phyloP scores from a whole-genome alignment of 2,797 vertebrate genomes.

The Pseudochromis fuscus region DNA sequence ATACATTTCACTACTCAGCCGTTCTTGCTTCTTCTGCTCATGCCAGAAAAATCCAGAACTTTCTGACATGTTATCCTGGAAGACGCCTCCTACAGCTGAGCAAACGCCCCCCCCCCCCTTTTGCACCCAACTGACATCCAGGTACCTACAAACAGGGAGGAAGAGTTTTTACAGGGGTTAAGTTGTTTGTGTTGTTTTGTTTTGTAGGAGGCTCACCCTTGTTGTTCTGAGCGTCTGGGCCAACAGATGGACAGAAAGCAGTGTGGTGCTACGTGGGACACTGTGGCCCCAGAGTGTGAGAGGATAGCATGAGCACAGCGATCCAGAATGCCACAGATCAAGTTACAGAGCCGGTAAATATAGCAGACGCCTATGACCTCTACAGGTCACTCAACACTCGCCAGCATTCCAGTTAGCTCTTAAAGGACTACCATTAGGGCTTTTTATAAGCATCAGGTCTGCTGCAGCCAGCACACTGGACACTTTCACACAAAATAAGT shows the following conservation, averaged over 20 bases:
- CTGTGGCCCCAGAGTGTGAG: constrained; percentile 80
- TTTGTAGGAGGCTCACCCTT: constrained; percentile 77
- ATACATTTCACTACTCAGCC: background rate
- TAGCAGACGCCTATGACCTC: constrained; percentile 97
- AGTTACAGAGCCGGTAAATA: constrained; percentile 96
- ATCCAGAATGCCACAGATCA: constrained; percentile 91
- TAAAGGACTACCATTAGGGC: constrained; percentile 75
- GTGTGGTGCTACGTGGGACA: constrained; percentile 71
- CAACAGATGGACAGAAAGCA: constrained; percentile 68
- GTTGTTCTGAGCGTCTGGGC: constrained; percentile 70
- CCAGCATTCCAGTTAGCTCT: constrained; percentile 87
- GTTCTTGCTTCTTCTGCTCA: background rate
- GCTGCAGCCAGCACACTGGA: constrained; percentile 21
- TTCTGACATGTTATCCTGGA: constrained; percentile 40
- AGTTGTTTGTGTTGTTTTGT: constrained; percentile 45
- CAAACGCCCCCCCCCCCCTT: constrained; percentile 12
- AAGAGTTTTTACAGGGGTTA: constrained; percentile 64
- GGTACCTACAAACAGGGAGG: constrained; percentile 52
- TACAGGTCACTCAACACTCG: constrained; percentile 85
- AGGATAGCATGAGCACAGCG: constrained; percentile 82
- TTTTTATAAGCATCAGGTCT: constrained; percentile 61
- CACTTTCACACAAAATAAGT: constrained; percentile 27
- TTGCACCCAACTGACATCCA: constrained; percentile 10
- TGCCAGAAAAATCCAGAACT: constrained; percentile 43
- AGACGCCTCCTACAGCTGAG: constrained; percentile 23